phyloP scores from a whole-genome alignment of 2,888 invertebrate genomes.

The Fabriciana adippe region DNA sequence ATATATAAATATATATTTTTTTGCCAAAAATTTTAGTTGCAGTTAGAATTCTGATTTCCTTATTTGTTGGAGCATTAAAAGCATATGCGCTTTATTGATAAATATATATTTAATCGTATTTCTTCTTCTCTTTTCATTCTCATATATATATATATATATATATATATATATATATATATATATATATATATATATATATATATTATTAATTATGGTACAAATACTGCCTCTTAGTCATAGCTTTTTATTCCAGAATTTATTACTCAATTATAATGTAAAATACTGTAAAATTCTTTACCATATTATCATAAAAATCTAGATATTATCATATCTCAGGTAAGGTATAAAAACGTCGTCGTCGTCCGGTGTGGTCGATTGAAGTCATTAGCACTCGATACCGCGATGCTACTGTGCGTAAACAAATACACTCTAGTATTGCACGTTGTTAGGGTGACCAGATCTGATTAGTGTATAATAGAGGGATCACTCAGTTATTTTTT shows the following conservation, averaged over 20 bases:
- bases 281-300: conserved; percentile 8
- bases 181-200: no score
- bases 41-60: no score
- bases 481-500: neutral
- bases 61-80: no score
- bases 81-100: no score
- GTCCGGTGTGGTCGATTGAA: conserved; percentile 28
- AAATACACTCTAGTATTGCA: conserved; percentile 3
- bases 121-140: no score
- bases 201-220: neutral
- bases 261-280: conserved; percentile 10
- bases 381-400: conserved; percentile 10
- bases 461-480: neutral
- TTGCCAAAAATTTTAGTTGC: no score
- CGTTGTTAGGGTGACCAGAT: neutral
- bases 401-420: conserved; percentile 4
- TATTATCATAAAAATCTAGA: conserved; percentile 29
- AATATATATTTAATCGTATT: no score
- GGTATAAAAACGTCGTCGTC: conserved; percentile 24
- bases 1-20: no score
- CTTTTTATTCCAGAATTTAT: conserved; percentile 5
- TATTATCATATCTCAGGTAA: conserved; percentile 23
- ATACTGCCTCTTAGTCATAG: conserved; percentile 6
- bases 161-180: no score
- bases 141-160: no score